phyloP scores from a whole-genome alignment of 2,797 vertebrate species.

The Morus bassanus region DNA sequence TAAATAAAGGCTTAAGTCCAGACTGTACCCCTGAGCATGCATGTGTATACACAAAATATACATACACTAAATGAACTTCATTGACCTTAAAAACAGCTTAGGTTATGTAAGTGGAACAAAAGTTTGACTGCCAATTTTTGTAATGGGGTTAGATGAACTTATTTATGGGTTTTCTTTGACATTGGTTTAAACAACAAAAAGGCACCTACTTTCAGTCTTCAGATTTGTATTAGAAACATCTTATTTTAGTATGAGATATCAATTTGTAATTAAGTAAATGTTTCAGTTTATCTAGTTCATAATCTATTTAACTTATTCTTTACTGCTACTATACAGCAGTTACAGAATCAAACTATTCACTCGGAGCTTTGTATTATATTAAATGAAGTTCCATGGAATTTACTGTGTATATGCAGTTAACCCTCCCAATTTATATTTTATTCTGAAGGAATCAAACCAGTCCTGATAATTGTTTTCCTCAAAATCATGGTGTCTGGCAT shows the following conservation, averaged over 20 bases:
- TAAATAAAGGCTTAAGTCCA: neutral
- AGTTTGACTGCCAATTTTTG: neutral
- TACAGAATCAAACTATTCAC: neutral
- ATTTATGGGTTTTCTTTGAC: neutral
- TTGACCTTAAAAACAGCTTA: neutral
- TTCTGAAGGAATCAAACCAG: neutral
- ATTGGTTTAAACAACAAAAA: neutral
- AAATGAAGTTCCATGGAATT: neutral
- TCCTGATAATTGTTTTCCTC: neutral
- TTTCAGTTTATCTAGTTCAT: neutral
- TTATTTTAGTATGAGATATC: neutral
- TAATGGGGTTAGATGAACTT: neutral
- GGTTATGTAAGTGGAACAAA: neutral
- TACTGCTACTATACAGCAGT: neutral
- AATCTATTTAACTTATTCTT: neutral
- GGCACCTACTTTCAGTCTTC: neutral
- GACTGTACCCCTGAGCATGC: rapidly evolving
- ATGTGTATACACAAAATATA: neutral
- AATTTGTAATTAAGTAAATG: neutral
- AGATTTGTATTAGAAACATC: neutral
- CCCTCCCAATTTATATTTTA: neutral
- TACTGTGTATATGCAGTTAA: neutral
- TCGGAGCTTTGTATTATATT: neutral
- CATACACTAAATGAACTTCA: neutral
- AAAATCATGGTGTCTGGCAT: neutral